These are phyloP conservation scores for Notoglanidium macrostoma DNA, from an alignment of 2,797 vertebrate species.

Conservation along the genomic window DNA sequence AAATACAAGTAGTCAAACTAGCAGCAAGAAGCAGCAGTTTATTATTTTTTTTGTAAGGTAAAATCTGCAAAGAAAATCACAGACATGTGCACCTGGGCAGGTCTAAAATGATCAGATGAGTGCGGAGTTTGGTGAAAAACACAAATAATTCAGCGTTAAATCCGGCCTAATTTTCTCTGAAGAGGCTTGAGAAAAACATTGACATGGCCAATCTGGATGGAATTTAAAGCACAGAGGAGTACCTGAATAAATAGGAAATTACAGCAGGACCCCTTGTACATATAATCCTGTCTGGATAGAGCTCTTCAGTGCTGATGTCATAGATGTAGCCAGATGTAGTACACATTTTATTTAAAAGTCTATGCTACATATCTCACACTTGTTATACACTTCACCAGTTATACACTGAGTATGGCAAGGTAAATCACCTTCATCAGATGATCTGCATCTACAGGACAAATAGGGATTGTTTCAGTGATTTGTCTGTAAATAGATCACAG, in stretches of 20 bases:
- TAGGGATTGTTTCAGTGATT: neutral
- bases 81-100: neutral
- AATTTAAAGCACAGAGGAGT: neutral
- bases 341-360: neutral
- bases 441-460: constrained; percentile 9
- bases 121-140: neutral
- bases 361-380: neutral
- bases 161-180: neutral
- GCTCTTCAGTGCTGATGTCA: neutral
- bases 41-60: neutral
- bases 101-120: neutral
- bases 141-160: neutral
- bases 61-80: neutral
- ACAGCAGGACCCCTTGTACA: neutral
- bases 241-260: neutral
- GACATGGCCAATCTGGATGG: neutral
- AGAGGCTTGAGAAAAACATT: neutral
- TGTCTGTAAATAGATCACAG: neutral
- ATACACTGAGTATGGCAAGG: neutral
- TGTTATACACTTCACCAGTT: neutral
- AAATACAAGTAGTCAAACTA: neutral
- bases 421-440: constrained; percentile 30
- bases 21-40: neutral
- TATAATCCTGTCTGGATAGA: neutral
- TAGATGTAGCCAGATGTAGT: neutral